Conservation (phyloP, 2,888 invertebrate genomes). For the Drosophila ustulata region DNA sequence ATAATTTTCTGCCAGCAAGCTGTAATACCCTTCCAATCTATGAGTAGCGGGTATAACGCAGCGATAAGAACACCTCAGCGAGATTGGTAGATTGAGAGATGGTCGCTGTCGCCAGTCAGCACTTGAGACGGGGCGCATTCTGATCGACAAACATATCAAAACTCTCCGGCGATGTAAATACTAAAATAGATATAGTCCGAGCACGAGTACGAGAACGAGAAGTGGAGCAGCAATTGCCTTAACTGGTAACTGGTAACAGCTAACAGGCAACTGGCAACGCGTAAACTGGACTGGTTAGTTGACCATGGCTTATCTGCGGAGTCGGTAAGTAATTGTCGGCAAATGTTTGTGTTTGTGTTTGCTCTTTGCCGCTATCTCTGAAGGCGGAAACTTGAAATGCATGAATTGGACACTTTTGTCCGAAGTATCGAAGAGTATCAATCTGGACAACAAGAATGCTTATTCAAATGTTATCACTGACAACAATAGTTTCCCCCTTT, state of each 20-base stretch:
- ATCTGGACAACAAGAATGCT: constrained; percentile 50
- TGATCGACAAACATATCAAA: constrained; percentile 57
- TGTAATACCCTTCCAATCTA: neutral
- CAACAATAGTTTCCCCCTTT: constrained; percentile 35
- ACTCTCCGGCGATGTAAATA: constrained; percentile 22
- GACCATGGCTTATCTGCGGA: constrained; percentile 42
- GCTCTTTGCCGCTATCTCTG: constrained; percentile 67
- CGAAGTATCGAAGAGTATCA: constrained; percentile 57
- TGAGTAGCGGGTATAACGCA: neutral
- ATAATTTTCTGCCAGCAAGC: neutral
- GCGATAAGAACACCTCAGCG: constrained; percentile 26
- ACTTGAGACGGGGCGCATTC: constrained; percentile 49
- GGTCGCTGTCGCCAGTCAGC: constrained; percentile 64
- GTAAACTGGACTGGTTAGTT: constrained; percentile 2
- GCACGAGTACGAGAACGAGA: neutral
- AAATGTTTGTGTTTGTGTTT: constrained; percentile 70
- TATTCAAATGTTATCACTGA: constrained; percentile 67
- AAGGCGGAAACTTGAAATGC: constrained; percentile 75
- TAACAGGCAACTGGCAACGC: neutral
- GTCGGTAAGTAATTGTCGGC: constrained; percentile 77
- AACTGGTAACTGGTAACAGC: constrained; percentile 7
- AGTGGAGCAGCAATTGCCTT: constrained; percentile 25
- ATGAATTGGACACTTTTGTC: constrained; percentile 68
- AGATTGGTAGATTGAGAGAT: constrained; percentile 4
- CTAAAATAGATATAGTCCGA: constrained; percentile 32